phyloP scores from a whole-genome alignment of 2,888 invertebrate species.

The Graphium colonna region DNA sequence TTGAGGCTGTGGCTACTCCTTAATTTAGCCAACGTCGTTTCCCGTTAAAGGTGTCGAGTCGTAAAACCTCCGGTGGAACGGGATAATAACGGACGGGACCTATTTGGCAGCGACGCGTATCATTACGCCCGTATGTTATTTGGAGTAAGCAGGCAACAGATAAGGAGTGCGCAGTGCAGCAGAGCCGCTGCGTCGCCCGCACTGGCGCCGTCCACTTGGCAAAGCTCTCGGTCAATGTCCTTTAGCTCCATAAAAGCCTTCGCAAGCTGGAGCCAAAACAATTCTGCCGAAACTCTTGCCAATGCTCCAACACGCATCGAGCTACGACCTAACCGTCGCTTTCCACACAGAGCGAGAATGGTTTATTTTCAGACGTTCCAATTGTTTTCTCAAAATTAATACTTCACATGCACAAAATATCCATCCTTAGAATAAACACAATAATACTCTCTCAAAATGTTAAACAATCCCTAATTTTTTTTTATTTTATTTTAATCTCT shows the following conservation, averaged over 20 bases:
- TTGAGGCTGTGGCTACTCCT: constrained; percentile 5
- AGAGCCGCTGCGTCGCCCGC: constrained; percentile 67
- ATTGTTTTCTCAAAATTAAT: background rate
- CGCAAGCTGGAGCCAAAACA: constrained; percentile 68
- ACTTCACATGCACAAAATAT: constrained; percentile 11
- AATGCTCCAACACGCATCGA: constrained; percentile 68
- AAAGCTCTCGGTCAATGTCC: constrained; percentile 73
- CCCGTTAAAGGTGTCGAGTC: constrained; percentile 17
- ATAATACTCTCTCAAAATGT: no score
- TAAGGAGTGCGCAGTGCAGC: constrained; percentile 72
- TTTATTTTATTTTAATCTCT: no score
- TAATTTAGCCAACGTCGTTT: constrained; percentile 19
- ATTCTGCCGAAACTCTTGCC: constrained; percentile 75
- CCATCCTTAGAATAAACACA: no score
- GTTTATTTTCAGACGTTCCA: constrained; percentile 34
- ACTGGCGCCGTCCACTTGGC: constrained; percentile 76
- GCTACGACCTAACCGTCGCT: constrained; percentile 64
- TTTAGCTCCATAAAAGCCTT: constrained; percentile 70
- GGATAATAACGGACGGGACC: constrained; percentile 39
- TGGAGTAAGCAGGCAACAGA: constrained; percentile 45
- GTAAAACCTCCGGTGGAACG: constrained; percentile 20
- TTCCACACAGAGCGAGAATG: constrained; percentile 43
- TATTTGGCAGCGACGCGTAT: constrained; percentile 62
- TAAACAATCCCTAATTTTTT: no score
- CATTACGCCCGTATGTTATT: constrained; percentile 57